These are phyloP conservation scores for Ganaspis sp. DNA, from an alignment of 1,140 invertebrate species.

Conservation along the genomic window DNA sequence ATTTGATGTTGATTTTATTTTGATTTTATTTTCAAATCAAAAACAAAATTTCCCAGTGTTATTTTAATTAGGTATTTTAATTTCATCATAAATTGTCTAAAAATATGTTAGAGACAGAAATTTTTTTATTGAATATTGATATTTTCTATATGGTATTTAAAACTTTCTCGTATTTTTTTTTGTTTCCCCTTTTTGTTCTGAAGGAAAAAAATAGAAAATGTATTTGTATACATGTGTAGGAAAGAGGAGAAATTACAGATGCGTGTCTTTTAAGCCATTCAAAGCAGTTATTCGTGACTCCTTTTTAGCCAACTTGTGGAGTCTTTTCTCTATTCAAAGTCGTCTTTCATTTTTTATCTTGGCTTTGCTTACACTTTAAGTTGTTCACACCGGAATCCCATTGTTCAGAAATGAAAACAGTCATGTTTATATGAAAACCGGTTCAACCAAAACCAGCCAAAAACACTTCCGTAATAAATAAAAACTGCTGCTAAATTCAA, in stretches of 20 bases:
- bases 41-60: too few species aligned
- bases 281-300: conserved; percentile 22
- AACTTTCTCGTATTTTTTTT: too few species aligned
- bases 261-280: conserved; percentile 7
- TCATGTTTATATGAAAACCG: neutral
- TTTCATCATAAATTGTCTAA: too few species aligned
- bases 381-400: conserved; percentile 18
- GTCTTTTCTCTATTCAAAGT: conserved; percentile 6
- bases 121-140: too few species aligned
- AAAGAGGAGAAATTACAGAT: conserved; percentile 25
- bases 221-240: neutral
- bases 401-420: conserved; percentile 8
- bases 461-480: conserved; percentile 10
- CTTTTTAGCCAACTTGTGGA: conserved; percentile 3
- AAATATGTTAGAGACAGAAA: too few species aligned
- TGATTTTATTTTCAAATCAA: too few species aligned
- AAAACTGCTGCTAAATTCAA: neutral
- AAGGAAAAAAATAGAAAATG: neutral
- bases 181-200: too few species aligned
- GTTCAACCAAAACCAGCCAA: conserved; percentile 10
- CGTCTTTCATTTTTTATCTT: neutral
- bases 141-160: too few species aligned
- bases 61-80: too few species aligned
- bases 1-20: too few species aligned
- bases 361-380: conserved; percentile 2